These are phyloP conservation scores for Bufo gargarizans DNA, from an alignment of 2,113 vertebrate species.

Conservation along the genomic window DNA sequence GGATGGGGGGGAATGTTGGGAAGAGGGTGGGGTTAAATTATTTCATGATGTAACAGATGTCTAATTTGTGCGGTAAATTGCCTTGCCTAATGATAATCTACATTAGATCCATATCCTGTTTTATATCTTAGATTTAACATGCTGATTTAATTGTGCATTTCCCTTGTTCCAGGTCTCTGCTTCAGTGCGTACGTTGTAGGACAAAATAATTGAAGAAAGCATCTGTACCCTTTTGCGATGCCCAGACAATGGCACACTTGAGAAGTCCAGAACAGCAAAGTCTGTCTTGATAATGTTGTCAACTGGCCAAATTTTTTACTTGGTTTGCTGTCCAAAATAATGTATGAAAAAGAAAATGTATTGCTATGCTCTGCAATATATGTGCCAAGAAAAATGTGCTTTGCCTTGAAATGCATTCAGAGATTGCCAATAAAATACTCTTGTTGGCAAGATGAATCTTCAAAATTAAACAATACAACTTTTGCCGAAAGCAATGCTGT, in stretches of 20 bases:
- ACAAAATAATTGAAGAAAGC: slow-evolving; percentile 61
- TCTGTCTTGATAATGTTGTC: slow-evolving; percentile 61
- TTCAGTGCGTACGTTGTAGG: slow-evolving; percentile 66
- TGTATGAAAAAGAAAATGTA: slow-evolving; percentile 61
- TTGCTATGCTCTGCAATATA: slow-evolving; percentile 62
- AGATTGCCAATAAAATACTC: slow-evolving; percentile 75
- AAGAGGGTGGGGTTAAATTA: too few species aligned
- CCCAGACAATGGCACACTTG: slow-evolving; percentile 56
- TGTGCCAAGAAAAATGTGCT: slow-evolving; percentile 75
- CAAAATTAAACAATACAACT: slow-evolving; percentile 34
- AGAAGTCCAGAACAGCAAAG: slow-evolving; percentile 57
- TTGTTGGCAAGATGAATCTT: slow-evolving; percentile 67
- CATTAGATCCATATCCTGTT: not conserved
- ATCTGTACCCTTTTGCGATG: not conserved
- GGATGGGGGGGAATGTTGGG: too few species aligned
- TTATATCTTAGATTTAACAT: slow-evolving; percentile 27
- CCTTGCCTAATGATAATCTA: not conserved
- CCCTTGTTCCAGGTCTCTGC: slow-evolving; percentile 73
- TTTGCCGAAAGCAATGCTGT: not conserved
- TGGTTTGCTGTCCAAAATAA: slow-evolving; percentile 62
- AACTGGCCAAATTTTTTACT: slow-evolving; percentile 66
- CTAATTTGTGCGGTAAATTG: not conserved
- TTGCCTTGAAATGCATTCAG: slow-evolving; percentile 72
- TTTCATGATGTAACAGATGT: not conserved
- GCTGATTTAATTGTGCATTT: slow-evolving; percentile 45